Base-by-base conservation (phyloP, 2,888 invertebrate genomes). In the Oscheius sp. region DNA sequence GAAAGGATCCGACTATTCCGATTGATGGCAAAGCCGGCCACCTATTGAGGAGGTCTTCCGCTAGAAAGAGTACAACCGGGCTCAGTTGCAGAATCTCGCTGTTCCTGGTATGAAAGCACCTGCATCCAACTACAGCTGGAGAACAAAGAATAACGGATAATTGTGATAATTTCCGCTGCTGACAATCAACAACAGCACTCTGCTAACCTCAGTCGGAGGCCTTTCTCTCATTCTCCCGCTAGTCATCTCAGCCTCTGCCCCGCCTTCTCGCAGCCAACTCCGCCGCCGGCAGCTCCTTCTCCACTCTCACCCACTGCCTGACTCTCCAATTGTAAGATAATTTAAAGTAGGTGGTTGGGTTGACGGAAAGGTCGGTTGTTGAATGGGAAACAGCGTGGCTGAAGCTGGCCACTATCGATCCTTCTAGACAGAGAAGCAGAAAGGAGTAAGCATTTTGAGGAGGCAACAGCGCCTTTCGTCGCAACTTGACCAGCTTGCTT, bases 401-500 rank as follows among this genome's bases (percentile, higher is more conserved):
- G 66, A 66, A 66, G 66, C 66, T 66, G 52, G 66, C 25, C 52
- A 66, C 52, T 66, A 66, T 66, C 52, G 66, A 66, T 66, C 29
- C 43, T 49, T 35, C 35, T 35, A 35, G 66, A 52, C 66, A 66
- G 66, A 66, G 66, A 66, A 66, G 66, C 27, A 49, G 49, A n/a
- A 66, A 25, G 66, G 66, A 66, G 52, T 52, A 66, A 49, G 66
- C 52, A 27, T 25, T 52, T 52, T 46, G 52, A 52, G 52, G 66
- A 66, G 66, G 27, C 52, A 16, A 25, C 52, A 29, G 49, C 46
- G 66, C 49, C 43, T 66, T 66, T 27, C 58, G 58, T 18, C 52
- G 66, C 66, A 66, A 66, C 66, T 66, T 66, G 49, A 66, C 66
- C 66, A 66, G 52, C 66, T 52, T 29, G 66, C 66, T 66, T 66